Conservation (phyloP, 2,113 vertebrate species). For the Ranitomeya variabilis region DNA sequence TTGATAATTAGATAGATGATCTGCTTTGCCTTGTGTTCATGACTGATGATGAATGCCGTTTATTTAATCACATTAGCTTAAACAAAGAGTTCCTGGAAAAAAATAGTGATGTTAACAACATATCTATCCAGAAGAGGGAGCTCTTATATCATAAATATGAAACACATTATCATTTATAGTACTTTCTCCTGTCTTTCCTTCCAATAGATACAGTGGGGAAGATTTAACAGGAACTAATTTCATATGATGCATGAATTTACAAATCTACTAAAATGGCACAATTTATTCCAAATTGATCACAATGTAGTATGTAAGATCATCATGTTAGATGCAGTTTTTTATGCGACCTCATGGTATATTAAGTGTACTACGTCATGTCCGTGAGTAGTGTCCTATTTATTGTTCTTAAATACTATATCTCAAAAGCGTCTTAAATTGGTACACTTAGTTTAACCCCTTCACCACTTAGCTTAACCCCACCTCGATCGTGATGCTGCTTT, state of each 20-base stretch:
- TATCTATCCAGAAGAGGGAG: conserved; percentile 22
- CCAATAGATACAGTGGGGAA: neutral
- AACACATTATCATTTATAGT: neutral
- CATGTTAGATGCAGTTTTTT: neutral
- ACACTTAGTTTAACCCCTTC: too few species aligned
- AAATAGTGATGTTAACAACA: neutral
- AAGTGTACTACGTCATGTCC: too few species aligned
- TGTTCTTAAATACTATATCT: too few species aligned
- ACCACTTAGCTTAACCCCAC: too few species aligned
- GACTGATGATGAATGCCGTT: neutral
- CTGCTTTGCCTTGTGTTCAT: neutral
- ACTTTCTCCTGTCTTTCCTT: neutral
- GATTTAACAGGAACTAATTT: neutral
- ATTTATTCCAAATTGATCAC: neutral
- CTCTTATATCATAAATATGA: conserved; percentile 3
- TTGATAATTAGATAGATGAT: neutral
- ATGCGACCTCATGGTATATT: neutral
- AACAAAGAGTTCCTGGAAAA: neutral
- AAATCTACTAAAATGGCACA: neutral
- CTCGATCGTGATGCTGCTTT: too few species aligned
- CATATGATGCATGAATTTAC: neutral
- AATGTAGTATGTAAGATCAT: neutral
- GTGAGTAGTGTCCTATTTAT: too few species aligned
- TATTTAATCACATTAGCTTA: neutral
- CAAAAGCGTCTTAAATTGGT: too few species aligned